Base-by-base conservation (phyloP, 2,888 invertebrate species). In the Diabrotica balteata region DNA sequence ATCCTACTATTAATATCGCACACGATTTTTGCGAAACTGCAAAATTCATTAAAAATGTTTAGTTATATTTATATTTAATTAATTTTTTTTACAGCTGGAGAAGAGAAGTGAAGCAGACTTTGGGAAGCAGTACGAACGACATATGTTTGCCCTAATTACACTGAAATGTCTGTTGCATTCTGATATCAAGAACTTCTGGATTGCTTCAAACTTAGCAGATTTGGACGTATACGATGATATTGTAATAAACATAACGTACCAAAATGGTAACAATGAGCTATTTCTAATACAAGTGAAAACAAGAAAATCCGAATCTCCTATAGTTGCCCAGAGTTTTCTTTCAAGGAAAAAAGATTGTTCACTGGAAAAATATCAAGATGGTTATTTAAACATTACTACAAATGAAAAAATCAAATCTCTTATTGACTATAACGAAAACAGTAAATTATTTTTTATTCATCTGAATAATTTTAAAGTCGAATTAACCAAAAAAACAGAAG, bases 91-190 rank as follows among this genome's bases (percentile, higher is more conserved):
- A 47, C 9, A 53, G 46, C 44, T 10, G 5, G 53, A 59, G 8
- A 43, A 52, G 49, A 68, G 45, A 22, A 55, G 49, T 10, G 68
- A 65, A n/a, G 46, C 65, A 8, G 62, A 61, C n/a, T 61, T 68
- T 11, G 68, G 68, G 7, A 68, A 68, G 50, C 46, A 65, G 11
- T 68, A 65, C 50, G 68, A 68, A 62, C 45, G 65, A 17, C 53
- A 59, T 7, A 46, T 62, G 8, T 53, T 65, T n/a, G 54, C 62
- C 2, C 9, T 65, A n/a, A 49, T 65, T 11, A 53, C 68, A 2
- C 2, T 68, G n/a, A 68, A 68, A 68, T 68, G 68, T 44, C 54
- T 68, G 7, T 62, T 68, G 5, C 17, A 68, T 22, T 8, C 57
- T 50, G 50, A 50, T 22, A 65, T 68, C 44, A 45, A 53, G 42